Evolutionary conservation across 2,888 invertebrate species (phyloP), one percentile per base, ranked within the genome.

Genomic region (Lymantria monacha): DNA sequence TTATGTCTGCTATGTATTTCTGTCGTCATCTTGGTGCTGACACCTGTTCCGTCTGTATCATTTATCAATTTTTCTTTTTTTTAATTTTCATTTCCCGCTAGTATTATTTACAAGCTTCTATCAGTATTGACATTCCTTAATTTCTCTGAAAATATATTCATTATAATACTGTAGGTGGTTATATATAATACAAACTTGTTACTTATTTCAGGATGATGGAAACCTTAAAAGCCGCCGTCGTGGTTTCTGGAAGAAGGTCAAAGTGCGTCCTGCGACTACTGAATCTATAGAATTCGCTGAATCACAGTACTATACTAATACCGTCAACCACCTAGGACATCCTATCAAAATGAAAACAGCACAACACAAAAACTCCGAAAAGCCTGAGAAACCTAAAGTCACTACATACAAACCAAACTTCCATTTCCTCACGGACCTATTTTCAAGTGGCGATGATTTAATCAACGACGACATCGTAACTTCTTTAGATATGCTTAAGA

Each of bases 201-300:
- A 59, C 42, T 46, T 79, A 44, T 81, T 80, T 45, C 75, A 89
- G 87, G 80, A 81, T 59, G 76, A 78, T 56, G 66, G 66, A 42
- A 73, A 70, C 30, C 67, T 72, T 51, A 83, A 81, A 58, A 69
- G 72, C 46, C 84, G 92, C 52, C 93, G 95, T 53, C 93, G 95
- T 57, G 95, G 96, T 47, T 94, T 94, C 69, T 96, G 96, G 94
- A 95, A 95, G 69, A 93, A 95, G 60, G 93, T 95, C 0, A 94
- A 94, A 59, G 93, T 94, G 30, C 91, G 92, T 43, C 92, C 93
- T 5, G 83, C 81, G 9, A 72, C 75, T 42, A 73, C 84, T 5
- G 96, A 96, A 76, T 93, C 93, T 22, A 94, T 96, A 46, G 96
- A 96, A 71, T 93, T 93, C 0, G 96, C 96, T 0, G 97, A 97